Conservation (phyloP, 2,113 vertebrate genomes). For the Brienomyrus brachyistius region DNA sequence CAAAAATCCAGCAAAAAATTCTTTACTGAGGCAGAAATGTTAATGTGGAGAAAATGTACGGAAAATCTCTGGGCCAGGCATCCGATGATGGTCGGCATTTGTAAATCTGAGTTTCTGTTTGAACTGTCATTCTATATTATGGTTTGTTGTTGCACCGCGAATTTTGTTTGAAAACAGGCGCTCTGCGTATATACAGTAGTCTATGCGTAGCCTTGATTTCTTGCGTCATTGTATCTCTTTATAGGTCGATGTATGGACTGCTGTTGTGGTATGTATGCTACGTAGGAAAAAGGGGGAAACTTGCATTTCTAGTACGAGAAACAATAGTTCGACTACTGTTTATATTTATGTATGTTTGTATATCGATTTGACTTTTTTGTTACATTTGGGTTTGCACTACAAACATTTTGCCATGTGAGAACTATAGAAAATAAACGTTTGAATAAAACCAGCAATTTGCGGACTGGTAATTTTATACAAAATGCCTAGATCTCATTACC, state of each 20-base stretch:
- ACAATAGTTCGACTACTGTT: slow-evolving; percentile 4
- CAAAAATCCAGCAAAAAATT: neutral
- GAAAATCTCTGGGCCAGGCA: neutral
- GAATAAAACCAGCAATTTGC: slow-evolving; percentile 5
- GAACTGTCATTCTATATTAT: neutral
- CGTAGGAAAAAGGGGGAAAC: neutral
- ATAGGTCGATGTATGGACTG: slow-evolving; percentile 1
- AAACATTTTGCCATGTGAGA: neutral
- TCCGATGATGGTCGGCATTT: neutral
- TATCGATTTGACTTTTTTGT: slow-evolving; percentile 16
- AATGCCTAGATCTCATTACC: neutral
- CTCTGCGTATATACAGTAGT: neutral
- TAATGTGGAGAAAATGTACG: neutral
- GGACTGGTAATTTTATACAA: neutral
- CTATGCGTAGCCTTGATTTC: neutral
- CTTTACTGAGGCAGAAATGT: neutral
- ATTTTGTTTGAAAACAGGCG: slow-evolving; percentile 2
- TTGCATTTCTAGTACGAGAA: slow-evolving; percentile 1
- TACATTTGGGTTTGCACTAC: neutral
- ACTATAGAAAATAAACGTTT: slow-evolving; percentile 24
- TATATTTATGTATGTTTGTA: slow-evolving; percentile 22
- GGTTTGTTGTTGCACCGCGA: neutral
- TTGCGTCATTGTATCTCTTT: neutral
- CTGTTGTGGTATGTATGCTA: slow-evolving; percentile 4
- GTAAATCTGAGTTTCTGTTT: neutral